These are phyloP conservation scores for Troides oblongomaculatus DNA, from an alignment of 2,888 invertebrate species.

Conservation along the genomic window DNA sequence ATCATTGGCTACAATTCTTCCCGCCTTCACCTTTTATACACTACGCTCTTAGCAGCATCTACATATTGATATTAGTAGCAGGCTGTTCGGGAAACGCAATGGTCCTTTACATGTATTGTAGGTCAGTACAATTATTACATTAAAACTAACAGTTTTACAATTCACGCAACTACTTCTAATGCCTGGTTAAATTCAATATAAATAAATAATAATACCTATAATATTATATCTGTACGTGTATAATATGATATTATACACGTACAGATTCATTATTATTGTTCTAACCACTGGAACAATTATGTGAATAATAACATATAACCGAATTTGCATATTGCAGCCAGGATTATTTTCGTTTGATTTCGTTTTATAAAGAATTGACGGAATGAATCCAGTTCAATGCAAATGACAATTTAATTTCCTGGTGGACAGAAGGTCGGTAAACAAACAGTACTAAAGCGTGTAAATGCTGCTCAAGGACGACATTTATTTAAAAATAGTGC, in stretches of 20 bases:
- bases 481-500: background rate
- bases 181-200: background rate
- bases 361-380: background rate
- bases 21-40: slow-evolving; percentile 81
- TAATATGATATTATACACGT: background rate
- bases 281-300: background rate
- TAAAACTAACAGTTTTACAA: slow-evolving; percentile 1
- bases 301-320: background rate
- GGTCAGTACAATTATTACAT: slow-evolving; percentile 70
- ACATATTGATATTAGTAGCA: slow-evolving; percentile 80
- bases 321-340: background rate
- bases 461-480: slow-evolving; percentile 16
- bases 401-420: slow-evolving; percentile 24
- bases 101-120: slow-evolving; percentile 85
- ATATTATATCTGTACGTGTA: background rate
- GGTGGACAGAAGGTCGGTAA: slow-evolving; percentile 21
- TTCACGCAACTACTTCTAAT: background rate
- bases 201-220: background rate
- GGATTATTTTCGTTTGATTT: background rate
- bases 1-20: slow-evolving; percentile 82
- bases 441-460: slow-evolving; percentile 13
- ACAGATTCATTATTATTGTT: too few species aligned
- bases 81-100: slow-evolving; percentile 85
- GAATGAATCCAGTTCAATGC: slow-evolving; percentile 14
- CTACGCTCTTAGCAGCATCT: slow-evolving; percentile 81